phyloP scores from a whole-genome alignment of 2,113 vertebrate genomes.

The Mastomys natalensis region DNA sequence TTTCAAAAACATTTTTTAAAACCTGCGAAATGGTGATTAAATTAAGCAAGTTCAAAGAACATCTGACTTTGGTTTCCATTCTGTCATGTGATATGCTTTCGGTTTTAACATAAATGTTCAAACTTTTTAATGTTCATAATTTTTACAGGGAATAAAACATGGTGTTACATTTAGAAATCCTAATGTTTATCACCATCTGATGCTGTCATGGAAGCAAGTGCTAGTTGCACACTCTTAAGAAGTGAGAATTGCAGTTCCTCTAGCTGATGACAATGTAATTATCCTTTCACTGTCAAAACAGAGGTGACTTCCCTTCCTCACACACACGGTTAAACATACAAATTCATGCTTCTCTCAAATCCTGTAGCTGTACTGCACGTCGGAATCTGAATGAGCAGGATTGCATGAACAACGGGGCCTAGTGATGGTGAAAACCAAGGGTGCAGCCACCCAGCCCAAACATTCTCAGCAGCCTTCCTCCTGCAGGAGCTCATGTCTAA shows the following conservation, averaged over 20 bases:
- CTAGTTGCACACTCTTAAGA: constrained; percentile 78
- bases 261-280: constrained; percentile 84
- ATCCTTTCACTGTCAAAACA: constrained; percentile 80
- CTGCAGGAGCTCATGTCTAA: constrained; percentile 53
- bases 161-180: constrained; percentile 78
- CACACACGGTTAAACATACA: constrained; percentile 74
- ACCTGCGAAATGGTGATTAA: constrained; percentile 62
- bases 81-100: constrained; percentile 69
- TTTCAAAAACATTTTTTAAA: constrained; percentile 56
- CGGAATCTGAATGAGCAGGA: constrained; percentile 57
- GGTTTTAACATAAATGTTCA: constrained; percentile 70
- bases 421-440: constrained; percentile 50
- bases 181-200: constrained; percentile 81
- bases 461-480: constrained; percentile 63
- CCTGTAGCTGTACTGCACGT: not conserved
- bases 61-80: constrained; percentile 70
- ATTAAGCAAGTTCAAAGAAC: constrained; percentile 68
- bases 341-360: constrained; percentile 73
- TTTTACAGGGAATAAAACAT: constrained; percentile 70
- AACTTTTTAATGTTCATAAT: constrained; percentile 67
- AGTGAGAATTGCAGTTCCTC: constrained; percentile 80
- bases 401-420: constrained; percentile 49
- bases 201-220: constrained; percentile 80
- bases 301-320: constrained; percentile 78
- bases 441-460: constrained; percentile 11